These are phyloP conservation scores for Coleophora deauratella DNA, from an alignment of 2,888 invertebrate genomes.

Conservation along the genomic window DNA sequence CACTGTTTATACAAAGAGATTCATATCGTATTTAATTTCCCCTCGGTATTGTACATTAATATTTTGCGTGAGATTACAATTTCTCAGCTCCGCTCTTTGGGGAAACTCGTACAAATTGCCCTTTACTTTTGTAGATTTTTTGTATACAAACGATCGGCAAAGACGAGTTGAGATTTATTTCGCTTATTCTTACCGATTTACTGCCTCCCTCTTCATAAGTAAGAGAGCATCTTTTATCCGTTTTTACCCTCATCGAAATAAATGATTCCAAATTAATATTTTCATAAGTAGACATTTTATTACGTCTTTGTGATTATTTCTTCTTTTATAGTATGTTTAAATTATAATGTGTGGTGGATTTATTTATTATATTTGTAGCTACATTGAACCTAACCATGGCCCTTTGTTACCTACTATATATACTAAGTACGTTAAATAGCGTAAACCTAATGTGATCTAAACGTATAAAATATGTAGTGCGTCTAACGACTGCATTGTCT, in stretches of 20 bases:
- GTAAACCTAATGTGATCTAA: too few species aligned
- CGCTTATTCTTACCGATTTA: slow-evolving; percentile 38
- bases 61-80: slow-evolving; percentile 49
- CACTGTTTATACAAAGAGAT: slow-evolving; percentile 39
- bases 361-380: slow-evolving; percentile 23
- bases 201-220: slow-evolving; percentile 36
- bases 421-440: too few species aligned
- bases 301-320: slow-evolving; percentile 31
- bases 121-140: slow-evolving; percentile 35
- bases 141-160: slow-evolving; percentile 33
- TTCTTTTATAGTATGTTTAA: slow-evolving; percentile 28
- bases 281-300: slow-evolving; percentile 44
- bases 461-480: too few species aligned
- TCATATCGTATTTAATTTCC: slow-evolving; percentile 52
- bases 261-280: slow-evolving; percentile 56
- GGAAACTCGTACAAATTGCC: slow-evolving; percentile 38
- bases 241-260: slow-evolving; percentile 45
- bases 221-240: slow-evolving; percentile 38
- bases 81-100: slow-evolving; percentile 32
- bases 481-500: background rate
- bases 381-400: too few species aligned
- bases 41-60: slow-evolving; percentile 51
- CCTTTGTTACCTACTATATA: too few species aligned
- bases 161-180: slow-evolving; percentile 50
- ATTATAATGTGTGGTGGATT: slow-evolving; percentile 31